Percentiles rank a stretch among this genome's conserved stretches.
These are phyloP conservation scores for Delia radicum DNA, from an alignment of 1,140 invertebrate genomes.

Conservation along the genomic window DNA sequence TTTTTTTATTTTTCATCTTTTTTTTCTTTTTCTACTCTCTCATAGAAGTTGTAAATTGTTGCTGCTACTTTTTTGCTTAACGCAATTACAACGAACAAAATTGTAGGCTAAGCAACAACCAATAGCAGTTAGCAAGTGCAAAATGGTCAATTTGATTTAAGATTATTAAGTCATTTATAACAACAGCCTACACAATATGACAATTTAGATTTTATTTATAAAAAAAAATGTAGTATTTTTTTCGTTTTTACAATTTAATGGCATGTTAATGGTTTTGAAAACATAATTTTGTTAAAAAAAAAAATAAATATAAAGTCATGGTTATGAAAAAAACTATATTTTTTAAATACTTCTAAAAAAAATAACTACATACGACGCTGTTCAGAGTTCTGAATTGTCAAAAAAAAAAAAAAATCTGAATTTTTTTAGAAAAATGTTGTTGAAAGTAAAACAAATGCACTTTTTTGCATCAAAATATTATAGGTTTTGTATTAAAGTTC, in stretches of 20 bases:
- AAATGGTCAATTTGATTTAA: conserved; percentile 23
- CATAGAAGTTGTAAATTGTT: background rate
- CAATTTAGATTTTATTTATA: conserved; percentile 16
- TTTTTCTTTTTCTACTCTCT: background rate
- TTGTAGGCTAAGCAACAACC: background rate
- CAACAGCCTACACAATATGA: conserved; percentile 17
- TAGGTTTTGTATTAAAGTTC: too few relatives aligned
- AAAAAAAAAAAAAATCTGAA: too few relatives aligned
- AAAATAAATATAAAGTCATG: too few relatives aligned
- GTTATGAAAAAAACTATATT: too few relatives aligned
- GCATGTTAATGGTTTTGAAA: conserved; percentile 22
- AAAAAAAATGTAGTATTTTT: background rate
- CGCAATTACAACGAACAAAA: background rate
- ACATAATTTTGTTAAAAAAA: background rate
- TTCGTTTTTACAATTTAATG: conserved; percentile 3
- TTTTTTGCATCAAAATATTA: too few relatives aligned
- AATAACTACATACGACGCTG: too few relatives aligned
- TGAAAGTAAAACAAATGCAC: too few relatives aligned
- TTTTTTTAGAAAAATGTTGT: too few relatives aligned
- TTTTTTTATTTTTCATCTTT: conserved; percentile 1
- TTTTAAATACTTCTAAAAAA: too few relatives aligned
- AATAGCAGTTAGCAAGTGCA: conserved; percentile 16
- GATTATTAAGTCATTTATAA: conserved; percentile 24
- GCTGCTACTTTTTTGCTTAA: background rate
- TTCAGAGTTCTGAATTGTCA: too few relatives aligned